Evolutionary conservation across 1,140 invertebrate genomes (phyloP).

Genomic region (Drosophila sucinea): DNA sequence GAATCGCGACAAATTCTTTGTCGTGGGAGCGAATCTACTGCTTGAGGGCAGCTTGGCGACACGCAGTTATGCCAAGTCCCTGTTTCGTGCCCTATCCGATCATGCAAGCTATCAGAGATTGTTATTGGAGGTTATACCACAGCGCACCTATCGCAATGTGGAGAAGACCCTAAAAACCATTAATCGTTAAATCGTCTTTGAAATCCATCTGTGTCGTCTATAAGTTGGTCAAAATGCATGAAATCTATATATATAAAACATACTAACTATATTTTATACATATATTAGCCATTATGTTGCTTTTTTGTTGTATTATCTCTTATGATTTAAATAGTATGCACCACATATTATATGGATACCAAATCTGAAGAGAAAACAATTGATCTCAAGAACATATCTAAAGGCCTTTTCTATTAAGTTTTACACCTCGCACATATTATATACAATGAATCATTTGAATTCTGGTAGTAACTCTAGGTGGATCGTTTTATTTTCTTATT

Average conservation of each 20-base stretch:
- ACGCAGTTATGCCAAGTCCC: constrained; percentile 88
- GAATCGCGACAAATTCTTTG: constrained; percentile 90
- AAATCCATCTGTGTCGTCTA: too few relatives aligned
- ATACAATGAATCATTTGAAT: too few relatives aligned
- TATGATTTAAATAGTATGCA: too few relatives aligned
- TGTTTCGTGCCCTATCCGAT: constrained; percentile 86
- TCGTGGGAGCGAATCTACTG: constrained; percentile 91
- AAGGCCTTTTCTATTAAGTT: too few relatives aligned
- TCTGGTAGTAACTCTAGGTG: neutral
- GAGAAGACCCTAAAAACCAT: constrained; percentile 86
- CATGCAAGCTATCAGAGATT: constrained; percentile 87
- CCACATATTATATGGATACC: too few relatives aligned
- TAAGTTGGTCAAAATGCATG: neutral
- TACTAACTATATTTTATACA: too few relatives aligned
- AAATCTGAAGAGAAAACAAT: too few relatives aligned
- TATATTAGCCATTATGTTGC: neutral
- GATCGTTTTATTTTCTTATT: constrained; percentile 13
- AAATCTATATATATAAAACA: constrained; percentile 20
- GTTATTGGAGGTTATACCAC: constrained; percentile 87
- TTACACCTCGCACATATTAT: too few relatives aligned
- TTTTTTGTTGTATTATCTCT: neutral
- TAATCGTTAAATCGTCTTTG: constrained; percentile 31
- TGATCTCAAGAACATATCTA: too few relatives aligned
- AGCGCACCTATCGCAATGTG: constrained; percentile 87
- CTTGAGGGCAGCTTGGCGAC: constrained; percentile 94